phyloP scores from a whole-genome alignment of 2,113 vertebrate species.

The Salvelinus alpinus region DNA sequence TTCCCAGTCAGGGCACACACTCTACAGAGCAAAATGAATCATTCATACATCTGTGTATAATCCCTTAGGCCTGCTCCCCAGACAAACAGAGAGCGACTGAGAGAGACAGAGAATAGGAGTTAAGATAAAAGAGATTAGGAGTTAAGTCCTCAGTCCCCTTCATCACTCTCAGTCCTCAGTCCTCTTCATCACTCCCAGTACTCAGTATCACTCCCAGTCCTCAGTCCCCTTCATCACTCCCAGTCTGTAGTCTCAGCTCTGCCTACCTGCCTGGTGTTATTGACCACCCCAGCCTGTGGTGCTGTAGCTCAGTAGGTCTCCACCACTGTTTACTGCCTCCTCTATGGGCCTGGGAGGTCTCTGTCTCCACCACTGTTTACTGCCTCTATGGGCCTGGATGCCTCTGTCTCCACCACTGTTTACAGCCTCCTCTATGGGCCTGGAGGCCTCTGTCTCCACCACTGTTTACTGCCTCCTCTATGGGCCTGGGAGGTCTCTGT shows the following conservation, averaged over 20 bases:
- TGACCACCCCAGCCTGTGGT: not conserved
- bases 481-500: too few relatives aligned
- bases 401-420: too few relatives aligned
- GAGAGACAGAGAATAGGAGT: constrained; percentile 16
- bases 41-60: constrained; percentile 67
- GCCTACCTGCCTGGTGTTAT: not conserved
- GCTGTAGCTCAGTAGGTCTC: not conserved
- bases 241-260: not conserved
- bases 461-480: too few relatives aligned
- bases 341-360: not conserved
- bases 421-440: too few relatives aligned
- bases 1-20: constrained; percentile 61
- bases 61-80: constrained; percentile 53
- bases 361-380: too few relatives aligned
- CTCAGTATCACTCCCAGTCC: too few relatives aligned
- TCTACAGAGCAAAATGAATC: constrained; percentile 60
- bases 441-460: too few relatives aligned
- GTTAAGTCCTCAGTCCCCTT: not conserved
- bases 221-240: too few relatives aligned
- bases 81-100: not conserved
- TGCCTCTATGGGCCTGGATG: too few relatives aligned
- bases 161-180: too few relatives aligned
- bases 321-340: not conserved
- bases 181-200: too few relatives aligned
- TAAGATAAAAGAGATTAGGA: constrained; percentile 1